These are phyloP conservation scores for Hestina assimilis DNA, from an alignment of 1,140 invertebrate genomes.

Conservation along the genomic window DNA sequence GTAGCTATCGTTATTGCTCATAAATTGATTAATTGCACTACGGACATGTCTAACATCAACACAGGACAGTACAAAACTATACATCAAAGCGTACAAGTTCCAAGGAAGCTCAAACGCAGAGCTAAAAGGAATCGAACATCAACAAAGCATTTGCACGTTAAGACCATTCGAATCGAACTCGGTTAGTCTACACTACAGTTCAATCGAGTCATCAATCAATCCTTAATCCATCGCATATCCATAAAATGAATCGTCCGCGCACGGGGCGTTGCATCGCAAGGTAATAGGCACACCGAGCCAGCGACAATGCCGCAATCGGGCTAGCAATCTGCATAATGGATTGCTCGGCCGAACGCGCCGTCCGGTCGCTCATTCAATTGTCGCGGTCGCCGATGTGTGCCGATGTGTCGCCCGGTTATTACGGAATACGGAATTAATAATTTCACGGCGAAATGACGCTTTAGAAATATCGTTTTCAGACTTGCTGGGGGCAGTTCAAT, in stretches of 20 bases:
- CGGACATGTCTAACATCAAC: too few species aligned
- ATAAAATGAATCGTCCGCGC: slow-evolving; percentile 57
- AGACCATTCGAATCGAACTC: not conserved
- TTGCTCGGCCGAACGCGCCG: slow-evolving; percentile 69
- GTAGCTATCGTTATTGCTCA: too few species aligned
- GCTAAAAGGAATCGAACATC: not conserved
- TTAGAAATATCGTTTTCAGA: slow-evolving; percentile 28
- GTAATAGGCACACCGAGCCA: slow-evolving; percentile 54
- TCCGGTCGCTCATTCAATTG: slow-evolving; percentile 67
- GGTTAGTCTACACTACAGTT: not conserved
- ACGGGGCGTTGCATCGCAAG: slow-evolving; percentile 48
- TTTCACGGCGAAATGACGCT: slow-evolving; percentile 42
- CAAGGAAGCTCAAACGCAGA: too few species aligned
- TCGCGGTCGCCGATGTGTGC: slow-evolving; percentile 59
- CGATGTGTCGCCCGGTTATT: slow-evolving; percentile 62
- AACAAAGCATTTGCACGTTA: not conserved
- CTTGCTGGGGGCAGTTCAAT: not conserved
- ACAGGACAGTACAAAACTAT: too few species aligned
- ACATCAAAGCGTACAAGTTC: too few species aligned
- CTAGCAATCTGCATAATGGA: slow-evolving; percentile 72
- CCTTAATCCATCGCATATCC: slow-evolving; percentile 65
- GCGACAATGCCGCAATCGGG: slow-evolving; percentile 71
- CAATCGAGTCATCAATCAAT: slow-evolving; percentile 59
- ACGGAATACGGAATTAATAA: slow-evolving; percentile 62
- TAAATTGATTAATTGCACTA: too few species aligned